Evolutionary conservation across 2,888 invertebrate species (phyloP).

Genomic region (Ernsta delagoae): DNA sequence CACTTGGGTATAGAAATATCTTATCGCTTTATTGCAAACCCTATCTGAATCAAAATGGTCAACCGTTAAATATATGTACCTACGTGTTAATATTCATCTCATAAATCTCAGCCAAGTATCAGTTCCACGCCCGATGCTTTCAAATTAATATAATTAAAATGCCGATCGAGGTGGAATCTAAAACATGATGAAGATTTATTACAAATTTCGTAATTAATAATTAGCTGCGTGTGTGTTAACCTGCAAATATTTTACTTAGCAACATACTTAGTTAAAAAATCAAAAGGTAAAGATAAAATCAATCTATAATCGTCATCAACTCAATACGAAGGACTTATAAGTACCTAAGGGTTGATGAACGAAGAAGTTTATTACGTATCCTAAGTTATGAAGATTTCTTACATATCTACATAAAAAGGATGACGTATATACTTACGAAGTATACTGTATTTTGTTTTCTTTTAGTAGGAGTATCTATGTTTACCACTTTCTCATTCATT

Average conservation of each 20-base stretch:
- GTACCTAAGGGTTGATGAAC: too few relatives aligned
- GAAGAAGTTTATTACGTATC: too few relatives aligned
- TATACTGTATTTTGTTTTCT: too few relatives aligned
- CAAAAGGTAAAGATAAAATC: neutral
- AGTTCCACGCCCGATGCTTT: slow-evolving; percentile 19
- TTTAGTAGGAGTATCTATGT: too few relatives aligned
- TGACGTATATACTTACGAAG: too few relatives aligned
- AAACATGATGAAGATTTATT: slow-evolving; percentile 35
- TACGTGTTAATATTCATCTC: neutral
- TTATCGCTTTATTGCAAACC: neutral
- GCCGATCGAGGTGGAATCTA: slow-evolving; percentile 7
- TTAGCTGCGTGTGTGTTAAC: slow-evolving; percentile 2
- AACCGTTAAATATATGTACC: slow-evolving; percentile 13
- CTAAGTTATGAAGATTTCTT: too few relatives aligned
- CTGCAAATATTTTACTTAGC: neutral
- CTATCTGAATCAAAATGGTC: neutral
- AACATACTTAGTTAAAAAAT: neutral
- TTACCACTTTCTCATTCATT: too few relatives aligned
- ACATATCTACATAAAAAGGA: too few relatives aligned
- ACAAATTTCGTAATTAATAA: slow-evolving; percentile 15
- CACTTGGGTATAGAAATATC: too few relatives aligned
- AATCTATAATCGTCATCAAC: neutral
- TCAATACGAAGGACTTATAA: too few relatives aligned
- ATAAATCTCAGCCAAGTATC: slow-evolving; percentile 29
- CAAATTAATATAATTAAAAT: slow-evolving; percentile 27